Conservation (phyloP, 2,888 invertebrate genomes). For the Emmelina monodactyla region DNA sequence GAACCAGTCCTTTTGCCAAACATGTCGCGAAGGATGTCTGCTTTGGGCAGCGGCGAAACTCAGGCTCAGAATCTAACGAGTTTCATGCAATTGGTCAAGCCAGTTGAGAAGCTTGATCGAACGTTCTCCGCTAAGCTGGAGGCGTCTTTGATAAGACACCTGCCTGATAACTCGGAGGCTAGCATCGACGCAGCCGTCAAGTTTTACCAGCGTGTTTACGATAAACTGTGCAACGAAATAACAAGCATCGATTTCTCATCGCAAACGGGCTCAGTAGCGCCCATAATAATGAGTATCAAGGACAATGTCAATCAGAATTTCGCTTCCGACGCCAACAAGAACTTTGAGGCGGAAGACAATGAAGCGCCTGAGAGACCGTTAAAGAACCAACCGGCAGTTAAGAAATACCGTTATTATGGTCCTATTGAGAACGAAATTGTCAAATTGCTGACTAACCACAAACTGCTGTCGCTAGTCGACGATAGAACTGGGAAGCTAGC, state of each 20-base stretch:
- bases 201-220: conserved; percentile 40
- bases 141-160: conserved; percentile 32
- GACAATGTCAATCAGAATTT: conserved; percentile 59
- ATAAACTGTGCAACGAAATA: conserved; percentile 39
- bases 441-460: conserved; percentile 42
- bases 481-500: conserved; percentile 56
- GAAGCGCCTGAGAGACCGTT: conserved; percentile 38
- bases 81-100: conserved; percentile 31
- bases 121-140: conserved; percentile 38
- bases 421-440: conserved; percentile 47
- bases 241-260: conserved; percentile 36
- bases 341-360: conserved; percentile 46
- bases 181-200: conserved; percentile 45
- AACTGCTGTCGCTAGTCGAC: conserved; percentile 43
- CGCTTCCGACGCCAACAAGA: conserved; percentile 46
- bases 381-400: conserved; percentile 32
- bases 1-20: conserved; percentile 49
- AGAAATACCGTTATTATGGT: conserved; percentile 54
- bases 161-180: conserved; percentile 53
- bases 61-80: conserved; percentile 33
- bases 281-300: conserved; percentile 58
- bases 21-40: conserved; percentile 49
- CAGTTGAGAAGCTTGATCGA: conserved; percentile 39
- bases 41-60: conserved; percentile 41
- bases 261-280: conserved; percentile 48